These are phyloP conservation scores for Characodon lateralis DNA, from an alignment of 2,797 vertebrate species.

Conservation along the genomic window DNA sequence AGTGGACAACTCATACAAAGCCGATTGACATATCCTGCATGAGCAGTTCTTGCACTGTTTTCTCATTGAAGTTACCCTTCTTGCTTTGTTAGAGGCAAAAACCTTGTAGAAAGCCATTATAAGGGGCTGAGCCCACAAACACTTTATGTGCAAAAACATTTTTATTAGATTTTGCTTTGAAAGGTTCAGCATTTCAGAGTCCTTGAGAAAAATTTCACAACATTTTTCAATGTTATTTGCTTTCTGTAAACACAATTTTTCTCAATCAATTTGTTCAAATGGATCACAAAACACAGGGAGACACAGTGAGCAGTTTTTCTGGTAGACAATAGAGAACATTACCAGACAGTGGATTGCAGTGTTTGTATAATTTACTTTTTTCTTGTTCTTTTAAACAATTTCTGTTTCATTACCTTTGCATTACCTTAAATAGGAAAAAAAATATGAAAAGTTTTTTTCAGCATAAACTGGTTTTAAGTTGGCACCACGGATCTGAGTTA, in stretches of 20 bases:
- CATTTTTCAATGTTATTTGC: not conserved
- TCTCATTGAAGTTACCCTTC: not conserved
- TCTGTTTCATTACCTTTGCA: not conserved
- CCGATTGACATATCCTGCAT: not conserved
- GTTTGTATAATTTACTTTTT: not conserved
- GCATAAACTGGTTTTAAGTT: not conserved
- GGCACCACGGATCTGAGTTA: not conserved
- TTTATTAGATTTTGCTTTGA: not conserved
- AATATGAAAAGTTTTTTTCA: not conserved
- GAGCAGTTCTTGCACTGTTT: not conserved
- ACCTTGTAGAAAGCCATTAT: not conserved
- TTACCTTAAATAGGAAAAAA: not conserved
- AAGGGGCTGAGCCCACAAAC: not conserved
- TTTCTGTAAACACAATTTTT: not conserved
- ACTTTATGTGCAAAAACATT: not conserved
- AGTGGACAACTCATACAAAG: not conserved
- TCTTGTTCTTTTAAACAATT: not conserved
- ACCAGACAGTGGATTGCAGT: not conserved
- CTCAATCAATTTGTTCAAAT: not conserved
- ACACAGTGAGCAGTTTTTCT: not conserved
- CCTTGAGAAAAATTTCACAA: not conserved
- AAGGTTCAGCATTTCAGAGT: not conserved
- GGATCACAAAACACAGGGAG: not conserved
- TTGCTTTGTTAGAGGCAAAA: not conserved
- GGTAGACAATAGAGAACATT: not conserved